These are phyloP conservation scores for Brachionus paranguensis DNA, from an alignment of 1,140 invertebrate species.

Conservation along the genomic window DNA sequence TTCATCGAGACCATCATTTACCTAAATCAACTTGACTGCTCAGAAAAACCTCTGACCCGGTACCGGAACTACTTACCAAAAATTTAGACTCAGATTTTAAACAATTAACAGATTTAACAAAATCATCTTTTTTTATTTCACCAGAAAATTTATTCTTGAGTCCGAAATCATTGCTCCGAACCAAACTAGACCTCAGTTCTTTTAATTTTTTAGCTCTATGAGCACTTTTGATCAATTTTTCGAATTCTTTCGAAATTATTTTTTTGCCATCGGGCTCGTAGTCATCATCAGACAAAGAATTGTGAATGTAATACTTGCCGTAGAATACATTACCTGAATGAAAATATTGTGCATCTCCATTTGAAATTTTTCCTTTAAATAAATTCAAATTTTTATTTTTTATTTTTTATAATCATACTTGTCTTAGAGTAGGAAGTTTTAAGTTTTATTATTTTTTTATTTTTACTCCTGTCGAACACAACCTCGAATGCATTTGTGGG, in stretches of 20 bases:
- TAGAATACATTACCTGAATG: background rate
- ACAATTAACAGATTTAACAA: background rate
- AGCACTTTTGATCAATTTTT: background rate
- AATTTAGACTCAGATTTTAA: background rate
- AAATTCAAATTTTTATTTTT: background rate
- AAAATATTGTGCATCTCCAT: background rate
- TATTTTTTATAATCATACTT: background rate
- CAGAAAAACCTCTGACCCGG: background rate
- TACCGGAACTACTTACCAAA: background rate
- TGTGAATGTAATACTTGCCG: background rate
- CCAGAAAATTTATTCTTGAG: background rate
- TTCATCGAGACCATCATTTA: background rate
- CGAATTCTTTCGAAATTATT: background rate
- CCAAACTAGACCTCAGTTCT: background rate
- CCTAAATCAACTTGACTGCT: background rate
- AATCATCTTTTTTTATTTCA: background rate
- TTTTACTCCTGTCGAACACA: background rate
- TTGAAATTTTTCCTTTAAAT: background rate
- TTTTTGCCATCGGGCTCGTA: background rate
- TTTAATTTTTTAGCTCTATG: background rate
- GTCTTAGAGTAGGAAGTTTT: background rate
- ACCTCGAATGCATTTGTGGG: constrained; percentile 7
- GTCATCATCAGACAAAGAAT: background rate
- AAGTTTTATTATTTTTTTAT: constrained; percentile 13
- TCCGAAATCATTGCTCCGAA: background rate